These are phyloP conservation scores for Notocelia uddmanniana DNA, from an alignment of 2,888 invertebrate genomes.

Conservation along the genomic window DNA sequence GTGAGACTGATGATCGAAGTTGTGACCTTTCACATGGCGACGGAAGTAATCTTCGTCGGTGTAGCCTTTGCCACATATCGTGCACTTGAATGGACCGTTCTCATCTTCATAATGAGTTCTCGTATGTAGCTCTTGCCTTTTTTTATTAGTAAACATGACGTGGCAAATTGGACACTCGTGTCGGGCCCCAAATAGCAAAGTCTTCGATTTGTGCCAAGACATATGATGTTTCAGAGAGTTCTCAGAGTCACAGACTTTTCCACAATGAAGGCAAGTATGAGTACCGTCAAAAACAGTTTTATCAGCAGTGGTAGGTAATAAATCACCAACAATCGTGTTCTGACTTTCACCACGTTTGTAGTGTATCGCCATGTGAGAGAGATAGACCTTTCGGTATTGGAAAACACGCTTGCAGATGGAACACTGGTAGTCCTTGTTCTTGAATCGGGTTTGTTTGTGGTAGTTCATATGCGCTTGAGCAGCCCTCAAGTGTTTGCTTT, in stretches of 20 bases:
- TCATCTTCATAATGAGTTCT: constrained; percentile 82
- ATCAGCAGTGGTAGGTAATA: constrained; percentile 56
- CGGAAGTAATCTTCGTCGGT: constrained; percentile 81
- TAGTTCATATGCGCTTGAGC: constrained; percentile 79
- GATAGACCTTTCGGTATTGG: constrained; percentile 74
- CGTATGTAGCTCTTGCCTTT: constrained; percentile 76
- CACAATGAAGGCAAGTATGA: constrained; percentile 76
- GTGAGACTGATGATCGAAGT: constrained; percentile 76
- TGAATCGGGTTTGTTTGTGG: constrained; percentile 81
- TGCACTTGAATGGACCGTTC: constrained; percentile 81
- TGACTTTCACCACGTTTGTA: constrained; percentile 77
- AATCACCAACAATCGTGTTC: constrained; percentile 70
- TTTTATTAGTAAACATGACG: constrained; percentile 78
- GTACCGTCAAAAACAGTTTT: constrained; percentile 63
- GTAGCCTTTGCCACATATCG: constrained; percentile 82
- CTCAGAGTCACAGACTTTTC: constrained; percentile 77
- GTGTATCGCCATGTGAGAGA: constrained; percentile 81
- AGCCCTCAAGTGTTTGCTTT: constrained; percentile 79
- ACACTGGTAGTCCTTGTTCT: constrained; percentile 80
- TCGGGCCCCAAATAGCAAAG: constrained; percentile 72
- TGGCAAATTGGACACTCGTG: constrained; percentile 81
- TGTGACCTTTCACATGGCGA: constrained; percentile 83
- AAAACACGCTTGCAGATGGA: constrained; percentile 80
- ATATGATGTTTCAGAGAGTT: constrained; percentile 76
- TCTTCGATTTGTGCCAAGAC: constrained; percentile 78